Conservation (phyloP, 2,113 vertebrate genomes). For the Leucosticte australis region DNA sequence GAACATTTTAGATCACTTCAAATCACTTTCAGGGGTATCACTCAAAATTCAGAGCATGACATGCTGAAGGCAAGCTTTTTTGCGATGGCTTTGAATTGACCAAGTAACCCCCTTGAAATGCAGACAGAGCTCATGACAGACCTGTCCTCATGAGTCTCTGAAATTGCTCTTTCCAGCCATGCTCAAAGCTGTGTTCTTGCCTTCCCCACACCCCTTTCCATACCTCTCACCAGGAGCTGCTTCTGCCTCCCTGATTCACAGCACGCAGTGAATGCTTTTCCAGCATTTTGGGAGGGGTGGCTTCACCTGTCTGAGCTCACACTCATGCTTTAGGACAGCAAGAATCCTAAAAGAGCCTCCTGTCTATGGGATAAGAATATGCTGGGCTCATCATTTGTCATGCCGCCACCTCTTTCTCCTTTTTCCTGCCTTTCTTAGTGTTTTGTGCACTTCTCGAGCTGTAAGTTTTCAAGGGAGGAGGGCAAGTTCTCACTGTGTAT, state of each 20-base stretch:
- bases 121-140: neutral
- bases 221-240: neutral
- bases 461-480: neutral
- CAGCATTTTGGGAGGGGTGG: neutral
- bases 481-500: neutral
- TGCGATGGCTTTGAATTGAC: neutral
- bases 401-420: neutral
- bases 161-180: neutral
- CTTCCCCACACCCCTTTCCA: neutral
- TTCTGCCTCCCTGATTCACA: neutral
- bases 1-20: neutral
- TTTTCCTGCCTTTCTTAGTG: neutral
- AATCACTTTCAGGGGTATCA: neutral
- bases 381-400: neutral
- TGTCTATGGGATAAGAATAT: neutral
- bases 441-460: neutral
- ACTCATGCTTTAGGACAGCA: neutral
- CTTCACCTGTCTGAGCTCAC: neutral
- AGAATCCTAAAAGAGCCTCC: neutral
- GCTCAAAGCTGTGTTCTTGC: neutral
- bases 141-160: neutral
- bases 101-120: neutral
- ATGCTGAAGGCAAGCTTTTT: neutral
- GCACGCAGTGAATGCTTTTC: neutral
- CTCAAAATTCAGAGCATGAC: constrained; percentile 15